Conservation (phyloP, 2,888 invertebrate species). For the Romanomermis culicivorax region DNA sequence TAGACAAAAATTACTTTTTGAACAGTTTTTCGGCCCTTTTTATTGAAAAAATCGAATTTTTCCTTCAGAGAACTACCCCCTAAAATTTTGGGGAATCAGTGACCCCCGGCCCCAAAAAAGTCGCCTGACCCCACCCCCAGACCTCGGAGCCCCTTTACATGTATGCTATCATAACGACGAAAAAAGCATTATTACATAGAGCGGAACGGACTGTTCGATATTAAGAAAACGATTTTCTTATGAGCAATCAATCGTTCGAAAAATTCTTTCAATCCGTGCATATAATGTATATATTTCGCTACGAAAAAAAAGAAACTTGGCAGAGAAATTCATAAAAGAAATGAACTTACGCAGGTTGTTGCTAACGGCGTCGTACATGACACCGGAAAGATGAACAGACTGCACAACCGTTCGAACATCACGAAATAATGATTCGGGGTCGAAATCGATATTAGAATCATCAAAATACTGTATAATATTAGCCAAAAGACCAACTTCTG, state of each 20-base stretch:
- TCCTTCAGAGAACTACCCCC: too few relatives aligned
- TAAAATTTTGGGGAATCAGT: too few relatives aligned
- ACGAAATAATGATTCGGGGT: conserved; percentile 79
- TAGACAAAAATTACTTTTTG: too few relatives aligned
- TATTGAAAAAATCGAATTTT: too few relatives aligned
- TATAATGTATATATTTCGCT: conserved; percentile 20
- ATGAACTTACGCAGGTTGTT: background rate
- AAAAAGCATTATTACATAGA: conserved; percentile 45
- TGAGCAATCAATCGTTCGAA: conserved; percentile 50
- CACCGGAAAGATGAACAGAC: conserved; percentile 5
- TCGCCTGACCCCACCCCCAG: too few relatives aligned
- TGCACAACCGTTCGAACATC: conserved; percentile 43
- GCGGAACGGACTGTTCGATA: conserved; percentile 84
- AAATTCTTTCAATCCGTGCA: conserved; percentile 43
- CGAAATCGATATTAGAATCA: conserved; percentile 65
- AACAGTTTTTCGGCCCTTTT: too few relatives aligned
- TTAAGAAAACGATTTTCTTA: conserved; percentile 70
- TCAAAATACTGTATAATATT: conserved; percentile 83
- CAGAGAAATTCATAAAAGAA: background rate
- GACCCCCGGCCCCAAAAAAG: too few relatives aligned
- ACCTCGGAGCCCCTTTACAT: too few relatives aligned
- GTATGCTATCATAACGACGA: too few relatives aligned
- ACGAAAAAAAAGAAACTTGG: background rate
- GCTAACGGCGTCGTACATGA: background rate
- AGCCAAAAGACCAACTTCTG: conserved; percentile 77